Percentiles rank a stretch among this genome's conserved stretches.
phyloP scores from a whole-genome alignment of 1,140 invertebrate species.

The Homalodisca vitripennis region DNA sequence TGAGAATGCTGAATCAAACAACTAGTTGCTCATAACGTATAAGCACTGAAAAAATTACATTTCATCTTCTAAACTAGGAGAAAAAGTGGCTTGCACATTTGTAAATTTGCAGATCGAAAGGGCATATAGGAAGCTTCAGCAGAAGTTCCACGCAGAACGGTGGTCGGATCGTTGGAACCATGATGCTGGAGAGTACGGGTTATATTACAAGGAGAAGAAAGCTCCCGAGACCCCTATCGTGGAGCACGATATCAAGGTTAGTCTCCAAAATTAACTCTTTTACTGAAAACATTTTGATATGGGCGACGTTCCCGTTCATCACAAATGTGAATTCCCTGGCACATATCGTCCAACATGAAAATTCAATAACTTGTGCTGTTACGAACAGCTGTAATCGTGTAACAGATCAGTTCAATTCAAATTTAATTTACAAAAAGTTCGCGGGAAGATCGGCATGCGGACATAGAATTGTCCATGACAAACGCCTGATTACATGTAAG shows the following conservation, averaged over 20 bases:
- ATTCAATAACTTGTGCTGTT: no score
- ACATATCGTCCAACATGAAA: no score
- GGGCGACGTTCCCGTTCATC: background rate
- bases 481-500: no score
- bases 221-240: conserved; percentile 50
- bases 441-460: no score
- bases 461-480: no score
- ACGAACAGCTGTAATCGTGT: no score
- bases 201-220: conserved; percentile 51
- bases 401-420: no score
- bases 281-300: conserved; percentile 8
- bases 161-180: conserved; percentile 40
- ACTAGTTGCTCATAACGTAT: no score
- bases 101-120: conserved; percentile 50
- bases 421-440: no score
- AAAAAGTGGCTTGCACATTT: background rate
- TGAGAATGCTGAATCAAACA: no score
- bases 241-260: conserved; percentile 55
- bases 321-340: background rate
- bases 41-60: no score
- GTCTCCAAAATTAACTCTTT: conserved; percentile 4
- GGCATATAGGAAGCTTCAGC: conserved; percentile 55
- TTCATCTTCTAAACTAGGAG: no score
- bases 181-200: conserved; percentile 47
- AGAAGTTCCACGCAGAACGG: conserved; percentile 47